These are phyloP conservation scores for Julus scanicus DNA, from an alignment of 2,888 invertebrate genomes.

Conservation along the genomic window DNA sequence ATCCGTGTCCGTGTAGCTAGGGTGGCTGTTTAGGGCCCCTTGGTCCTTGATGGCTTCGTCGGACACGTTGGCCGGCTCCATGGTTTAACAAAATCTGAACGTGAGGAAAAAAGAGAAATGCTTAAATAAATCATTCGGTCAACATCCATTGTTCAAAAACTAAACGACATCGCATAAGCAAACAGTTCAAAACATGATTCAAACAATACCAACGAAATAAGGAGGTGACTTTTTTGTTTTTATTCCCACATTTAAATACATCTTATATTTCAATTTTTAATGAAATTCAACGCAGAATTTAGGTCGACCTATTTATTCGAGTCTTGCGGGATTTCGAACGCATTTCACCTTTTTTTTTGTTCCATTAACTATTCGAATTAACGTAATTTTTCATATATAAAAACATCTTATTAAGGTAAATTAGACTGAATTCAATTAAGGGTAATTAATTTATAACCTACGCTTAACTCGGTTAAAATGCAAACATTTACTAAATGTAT, in stretches of 20 bases:
- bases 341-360: too few species aligned
- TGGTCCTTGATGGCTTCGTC: slow-evolving; percentile 90
- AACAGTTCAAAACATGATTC: neutral
- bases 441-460: too few species aligned
- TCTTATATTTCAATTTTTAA: slow-evolving; percentile 4
- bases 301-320: neutral
- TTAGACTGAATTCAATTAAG: too few species aligned
- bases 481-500: too few species aligned
- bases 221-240: neutral
- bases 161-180: neutral
- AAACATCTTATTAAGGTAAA: too few species aligned
- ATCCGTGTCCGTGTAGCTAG: slow-evolving; percentile 86
- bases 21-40: slow-evolving; percentile 80
- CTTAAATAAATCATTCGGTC: neutral
- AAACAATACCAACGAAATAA: neutral
- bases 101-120: neutral
- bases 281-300: slow-evolving; percentile 21
- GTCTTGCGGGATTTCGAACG: neutral
- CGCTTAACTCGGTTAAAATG: too few species aligned
- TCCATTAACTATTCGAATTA: too few species aligned
- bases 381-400: too few species aligned
- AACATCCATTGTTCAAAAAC: neutral
- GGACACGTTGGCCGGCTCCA: slow-evolving; percentile 57
- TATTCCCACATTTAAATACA: neutral
- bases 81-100: slow-evolving; percentile 47